Evolutionary conservation across 2,113 vertebrate genomes (phyloP), one percentile per base, ranked within the genome.

Genomic region (Onychostruthus taczanowskii): DNA sequence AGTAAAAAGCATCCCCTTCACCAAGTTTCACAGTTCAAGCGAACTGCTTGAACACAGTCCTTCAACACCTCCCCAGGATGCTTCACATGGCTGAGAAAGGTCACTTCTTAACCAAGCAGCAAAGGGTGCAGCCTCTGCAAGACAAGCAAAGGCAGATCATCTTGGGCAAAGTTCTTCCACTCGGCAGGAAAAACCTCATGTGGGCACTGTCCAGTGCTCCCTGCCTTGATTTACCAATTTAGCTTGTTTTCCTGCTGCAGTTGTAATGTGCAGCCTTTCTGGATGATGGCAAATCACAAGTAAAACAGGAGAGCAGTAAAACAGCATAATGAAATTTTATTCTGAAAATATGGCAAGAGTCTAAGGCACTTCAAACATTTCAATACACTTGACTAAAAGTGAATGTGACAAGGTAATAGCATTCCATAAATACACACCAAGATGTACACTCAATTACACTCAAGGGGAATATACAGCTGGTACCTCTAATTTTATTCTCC

Each of bases 321-420:
- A 97, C 66, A 92, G 95, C 93, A 95, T 96, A 98, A 95, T 95
- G 96, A 98, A 98, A 97, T 98, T 98, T 98, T 98, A 98, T 99
- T 99, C 97, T 98, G 98, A 98, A 98, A 98, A 99, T 97, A 98
- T 98, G 98, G 98, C 98, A 98, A 98, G 98, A 98, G 97, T 98
- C 97, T 98, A 98, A 98, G 98, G 98, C 98, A 99, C 98, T 98
- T 99, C 98, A 98, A 98, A 98, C 97, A 96, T 97, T 98, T 98
- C 98, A 98, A 98, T 98, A 98, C 97, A 98, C 69, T 72, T 79
- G 96, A 97, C 96, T 97, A 97, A 97, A 97, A 97, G 97, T 97
- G 96, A 97, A 97, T 88, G 96, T 96, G 97, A 97, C 97, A 96
- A 69, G 87, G 89, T 90, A 96, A 94, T 96, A 97, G 95, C 91